Conservation (phyloP, 2,113 vertebrate genomes). For the Hydrolagus affinis region DNA sequence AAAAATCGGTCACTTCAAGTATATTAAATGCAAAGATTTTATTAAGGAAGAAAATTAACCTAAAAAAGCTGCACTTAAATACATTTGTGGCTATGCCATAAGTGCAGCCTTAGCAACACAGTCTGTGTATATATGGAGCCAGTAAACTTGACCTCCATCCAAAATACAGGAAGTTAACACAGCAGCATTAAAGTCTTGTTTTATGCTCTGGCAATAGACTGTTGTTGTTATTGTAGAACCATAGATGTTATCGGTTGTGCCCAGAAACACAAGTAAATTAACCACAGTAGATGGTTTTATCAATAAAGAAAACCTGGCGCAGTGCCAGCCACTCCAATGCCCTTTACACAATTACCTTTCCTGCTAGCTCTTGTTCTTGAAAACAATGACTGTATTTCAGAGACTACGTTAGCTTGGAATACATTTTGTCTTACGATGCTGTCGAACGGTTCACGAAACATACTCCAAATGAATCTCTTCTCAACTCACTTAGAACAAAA, state of each 20-base stretch:
- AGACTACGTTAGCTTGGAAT: background rate
- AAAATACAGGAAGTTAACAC: background rate
- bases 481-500: background rate
- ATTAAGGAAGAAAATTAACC: too few relatives aligned
- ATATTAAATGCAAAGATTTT: too few relatives aligned
- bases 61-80: background rate
- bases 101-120: background rate
- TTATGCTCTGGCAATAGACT: background rate
- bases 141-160: background rate
- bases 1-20: too few relatives aligned
- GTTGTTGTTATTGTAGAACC: background rate
- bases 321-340: background rate
- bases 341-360: background rate
- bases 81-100: background rate
- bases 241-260: background rate
- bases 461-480: constrained; percentile 33
- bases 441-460: background rate
- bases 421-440: background rate
- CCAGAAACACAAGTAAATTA: background rate
- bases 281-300: background rate
- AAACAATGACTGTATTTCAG: background rate
- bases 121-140: background rate
- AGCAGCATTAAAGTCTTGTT: background rate
- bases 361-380: background rate
- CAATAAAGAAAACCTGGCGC: background rate